A percentile compares a stretch with the other conserved stretches of the same genome.
These are phyloP conservation scores for Nudaria mundana DNA, from an alignment of 2,888 invertebrate genomes.

Conservation along the genomic window DNA sequence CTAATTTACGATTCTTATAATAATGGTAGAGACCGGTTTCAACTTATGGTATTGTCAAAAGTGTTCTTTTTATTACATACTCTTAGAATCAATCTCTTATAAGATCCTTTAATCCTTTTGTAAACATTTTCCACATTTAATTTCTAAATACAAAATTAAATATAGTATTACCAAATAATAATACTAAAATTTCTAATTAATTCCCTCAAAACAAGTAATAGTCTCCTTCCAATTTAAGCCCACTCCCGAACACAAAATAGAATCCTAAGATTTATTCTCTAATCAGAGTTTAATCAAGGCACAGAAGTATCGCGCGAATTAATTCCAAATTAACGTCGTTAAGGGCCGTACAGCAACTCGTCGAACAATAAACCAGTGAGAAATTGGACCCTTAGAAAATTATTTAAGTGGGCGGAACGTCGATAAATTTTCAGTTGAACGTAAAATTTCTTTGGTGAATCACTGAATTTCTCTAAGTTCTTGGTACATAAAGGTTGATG, in stretches of 20 bases:
- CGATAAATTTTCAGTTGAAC: conserved; percentile 43
- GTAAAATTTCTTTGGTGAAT: conserved; percentile 29
- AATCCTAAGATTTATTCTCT: conserved; percentile 61
- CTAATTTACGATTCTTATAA: no score
- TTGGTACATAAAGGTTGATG: no score
- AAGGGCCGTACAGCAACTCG: conserved; percentile 43
- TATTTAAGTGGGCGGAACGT: conserved; percentile 48
- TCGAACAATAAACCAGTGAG: conserved; percentile 64
- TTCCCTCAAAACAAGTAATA: conserved; percentile 6
- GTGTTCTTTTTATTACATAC: no score
- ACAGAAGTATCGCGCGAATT: conserved; percentile 60
- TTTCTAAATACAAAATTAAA: no score
- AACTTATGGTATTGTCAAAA: no score
- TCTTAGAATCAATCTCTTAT: no score
- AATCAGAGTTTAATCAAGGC: conserved; percentile 73
- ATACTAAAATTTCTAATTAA: conserved; percentile 11
- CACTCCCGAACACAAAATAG: conserved; percentile 33
- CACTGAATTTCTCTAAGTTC: no score
- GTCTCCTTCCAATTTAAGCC: conserved; percentile 13
- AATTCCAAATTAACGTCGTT: conserved; percentile 69
- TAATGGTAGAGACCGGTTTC: no score
- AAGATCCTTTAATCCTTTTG: no score
- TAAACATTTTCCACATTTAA: no score
- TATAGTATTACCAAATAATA: conserved; percentile 1
- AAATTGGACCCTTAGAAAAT: conserved; percentile 53